Conservation (phyloP, 2,888 invertebrate species). For the Conistra vaccinii region DNA sequence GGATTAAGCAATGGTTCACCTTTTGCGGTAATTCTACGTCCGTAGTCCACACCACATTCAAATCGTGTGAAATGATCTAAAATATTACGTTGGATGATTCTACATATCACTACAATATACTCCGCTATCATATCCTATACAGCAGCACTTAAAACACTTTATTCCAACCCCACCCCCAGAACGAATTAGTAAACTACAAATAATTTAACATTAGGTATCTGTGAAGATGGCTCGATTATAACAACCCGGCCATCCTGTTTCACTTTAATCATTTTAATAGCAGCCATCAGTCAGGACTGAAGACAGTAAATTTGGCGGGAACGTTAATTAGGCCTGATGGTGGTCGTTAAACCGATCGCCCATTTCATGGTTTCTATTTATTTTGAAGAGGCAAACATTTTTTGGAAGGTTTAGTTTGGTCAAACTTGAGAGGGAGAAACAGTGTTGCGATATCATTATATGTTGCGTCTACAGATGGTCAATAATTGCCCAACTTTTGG, state of each 20-base stretch:
- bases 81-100: not conserved
- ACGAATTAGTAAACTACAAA: conserved; percentile 23
- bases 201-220: conserved; percentile 36
- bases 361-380: conserved; percentile 35
- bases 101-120: not conserved
- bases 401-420: conserved; percentile 11
- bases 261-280: conserved; percentile 53
- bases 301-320: conserved; percentile 56
- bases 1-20: not conserved
- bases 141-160: not conserved
- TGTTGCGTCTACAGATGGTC: not conserved
- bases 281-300: conserved; percentile 51
- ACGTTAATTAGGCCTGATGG: conserved; percentile 59
- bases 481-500: not conserved
- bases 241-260: conserved; percentile 31
- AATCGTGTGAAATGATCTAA: not conserved
- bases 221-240: conserved; percentile 46
- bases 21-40: not conserved
- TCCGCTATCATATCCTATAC: not conserved
- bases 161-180: not conserved
- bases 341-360: conserved; percentile 51
- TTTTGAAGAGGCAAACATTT: conserved; percentile 13
- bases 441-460: not conserved
- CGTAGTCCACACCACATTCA: too few relatives aligned
- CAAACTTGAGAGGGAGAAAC: conserved; percentile 13